These are phyloP conservation scores for Goniozus legneri DNA, from an alignment of 1,140 invertebrate genomes.

Conservation along the genomic window DNA sequence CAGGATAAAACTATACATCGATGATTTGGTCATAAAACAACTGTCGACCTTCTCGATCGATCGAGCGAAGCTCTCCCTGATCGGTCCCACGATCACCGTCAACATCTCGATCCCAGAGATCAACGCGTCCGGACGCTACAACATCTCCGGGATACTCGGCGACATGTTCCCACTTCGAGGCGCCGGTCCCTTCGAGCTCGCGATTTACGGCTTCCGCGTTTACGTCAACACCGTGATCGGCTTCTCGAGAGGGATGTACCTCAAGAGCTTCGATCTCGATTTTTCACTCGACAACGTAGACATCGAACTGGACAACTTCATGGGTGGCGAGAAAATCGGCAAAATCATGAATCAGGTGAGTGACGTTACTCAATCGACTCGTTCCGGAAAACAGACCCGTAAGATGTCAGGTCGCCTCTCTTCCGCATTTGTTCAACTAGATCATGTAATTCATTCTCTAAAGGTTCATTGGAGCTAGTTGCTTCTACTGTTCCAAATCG, in stretches of 20 bases:
- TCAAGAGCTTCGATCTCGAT: slow-evolving; percentile 46
- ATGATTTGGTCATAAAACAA: slow-evolving; percentile 30
- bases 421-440: slow-evolving; percentile 2
- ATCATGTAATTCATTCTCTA: no score
- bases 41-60: slow-evolving; percentile 43
- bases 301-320: slow-evolving; percentile 40
- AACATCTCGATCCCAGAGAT: slow-evolving; percentile 41
- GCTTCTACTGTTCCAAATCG: no score
- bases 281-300: slow-evolving; percentile 35
- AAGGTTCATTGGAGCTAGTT: no score
- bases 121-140: slow-evolving; percentile 36
- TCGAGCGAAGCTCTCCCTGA: slow-evolving; percentile 40
- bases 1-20: slow-evolving; percentile 33
- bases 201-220: slow-evolving; percentile 33
- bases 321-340: slow-evolving; percentile 34
- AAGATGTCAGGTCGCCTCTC: slow-evolving; percentile 1
- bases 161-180: slow-evolving; percentile 32
- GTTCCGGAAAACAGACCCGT: no score
- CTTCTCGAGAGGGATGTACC: slow-evolving; percentile 42
- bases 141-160: slow-evolving; percentile 40
- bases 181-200: slow-evolving; percentile 32
- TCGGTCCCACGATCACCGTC: slow-evolving; percentile 40
- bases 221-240: slow-evolving; percentile 44
- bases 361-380: background rate
- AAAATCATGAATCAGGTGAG: slow-evolving; percentile 41